Evolutionary conservation across 2,113 vertebrate species (phyloP).

Genomic region (Zingel zingel): DNA sequence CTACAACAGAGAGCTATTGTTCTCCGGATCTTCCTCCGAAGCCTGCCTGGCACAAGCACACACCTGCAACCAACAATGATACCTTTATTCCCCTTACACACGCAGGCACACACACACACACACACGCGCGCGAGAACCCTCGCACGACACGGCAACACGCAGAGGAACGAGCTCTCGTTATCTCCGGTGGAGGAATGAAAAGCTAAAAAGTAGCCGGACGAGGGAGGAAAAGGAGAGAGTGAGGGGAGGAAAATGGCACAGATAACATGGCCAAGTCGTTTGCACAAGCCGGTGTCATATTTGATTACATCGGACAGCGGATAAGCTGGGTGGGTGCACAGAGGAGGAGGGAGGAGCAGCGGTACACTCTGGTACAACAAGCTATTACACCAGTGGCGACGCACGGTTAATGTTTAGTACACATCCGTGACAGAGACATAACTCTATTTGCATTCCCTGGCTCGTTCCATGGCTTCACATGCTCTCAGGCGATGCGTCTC

Average conservation of each 20-base stretch:
- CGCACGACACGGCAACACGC: conserved; percentile 25
- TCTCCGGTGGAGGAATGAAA: conserved; percentile 48
- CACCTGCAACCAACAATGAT: conserved; percentile 82
- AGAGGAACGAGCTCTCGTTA: conserved; percentile 53
- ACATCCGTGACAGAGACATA: conserved; percentile 36
- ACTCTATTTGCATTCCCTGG: conserved; percentile 41
- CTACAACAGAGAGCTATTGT: conserved; percentile 80
- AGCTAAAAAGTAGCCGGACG: neutral
- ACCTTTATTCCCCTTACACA: conserved; percentile 68
- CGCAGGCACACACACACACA: neutral
- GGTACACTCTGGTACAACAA: conserved; percentile 9
- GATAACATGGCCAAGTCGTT: conserved; percentile 61
- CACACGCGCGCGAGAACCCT: conserved; percentile 6
- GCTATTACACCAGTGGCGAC: conserved; percentile 15
- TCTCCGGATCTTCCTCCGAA: conserved; percentile 70
- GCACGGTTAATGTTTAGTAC: conserved; percentile 34
- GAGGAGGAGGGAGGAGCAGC: conserved; percentile 7
- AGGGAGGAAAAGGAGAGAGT: conserved; percentile 5
- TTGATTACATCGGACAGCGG: conserved; percentile 60
- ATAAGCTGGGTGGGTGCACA: conserved; percentile 39
- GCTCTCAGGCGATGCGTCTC: conserved; percentile 52
- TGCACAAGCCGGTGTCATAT: conserved; percentile 71
- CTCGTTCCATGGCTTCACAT: conserved; percentile 19
- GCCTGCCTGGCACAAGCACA: conserved; percentile 78
- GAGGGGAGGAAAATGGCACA: conserved; percentile 20